Base-by-base conservation (phyloP, 2,888 invertebrate species). In the Scaptomyza polygonia region DNA sequence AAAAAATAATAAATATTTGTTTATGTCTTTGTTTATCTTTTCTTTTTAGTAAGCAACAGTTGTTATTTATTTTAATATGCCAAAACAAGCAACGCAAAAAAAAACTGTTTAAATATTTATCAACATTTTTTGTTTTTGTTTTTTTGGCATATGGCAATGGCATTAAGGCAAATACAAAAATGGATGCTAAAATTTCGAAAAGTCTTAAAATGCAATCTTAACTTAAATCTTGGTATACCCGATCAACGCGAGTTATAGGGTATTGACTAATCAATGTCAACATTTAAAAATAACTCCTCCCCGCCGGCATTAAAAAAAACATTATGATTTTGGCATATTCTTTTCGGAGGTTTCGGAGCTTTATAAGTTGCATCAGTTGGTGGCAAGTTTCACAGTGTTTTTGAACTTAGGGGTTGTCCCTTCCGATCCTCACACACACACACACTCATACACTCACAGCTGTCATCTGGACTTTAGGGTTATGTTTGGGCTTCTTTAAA, bases 391-490 rank as follows among this genome's bases (percentile, higher is more conserved):
- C 39, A 32, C 27, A 54, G 43, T 66, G 54, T 51, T 55, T 55
- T 61, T 30, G 27, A 34, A 52, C 18, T 70, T 74, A 74, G 70
- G 73, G 74, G 74, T 74, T 74, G 73, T 59, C 66, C 73, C 62
- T 43, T 62, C 55, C 49, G 67, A 55, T 64, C 32, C 34, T 53
- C 27, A 36, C 29, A 49, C 21, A 14, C 52, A 40, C 30, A 14
- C 29, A 34, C 21, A 18, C 53, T 14, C 48, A 12, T 40, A 58
- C 11, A 36, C 47, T 70, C 45, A 65, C 42, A 54, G 58, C 68
- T 52, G 58, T 65, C 58, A 68, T 67, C 68, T 68, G 62, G 68
- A 66, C 48, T 61, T 76, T 63, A 77, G 77, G 77, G 77, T 64
- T 67, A 58, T 61, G 54, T 43, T 43, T 56, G 47, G 42, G 53